Percentiles rank a stretch among this genome's conserved stretches.
Evolutionary conservation across 2,888 invertebrate species (phyloP).

Genomic region (Rhimphoctona megacephalus): DNA sequence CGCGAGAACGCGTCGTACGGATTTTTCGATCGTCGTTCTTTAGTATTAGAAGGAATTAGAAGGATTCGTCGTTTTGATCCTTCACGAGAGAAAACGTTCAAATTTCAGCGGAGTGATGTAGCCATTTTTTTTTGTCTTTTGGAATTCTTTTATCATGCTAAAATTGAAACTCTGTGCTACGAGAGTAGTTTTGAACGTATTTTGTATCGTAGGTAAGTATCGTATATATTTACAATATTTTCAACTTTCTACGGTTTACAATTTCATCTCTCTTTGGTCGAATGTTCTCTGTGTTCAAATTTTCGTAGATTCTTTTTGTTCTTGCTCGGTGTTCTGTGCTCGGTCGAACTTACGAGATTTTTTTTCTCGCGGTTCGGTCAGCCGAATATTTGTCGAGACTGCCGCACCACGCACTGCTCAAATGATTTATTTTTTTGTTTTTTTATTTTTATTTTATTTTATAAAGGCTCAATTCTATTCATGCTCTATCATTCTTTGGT

Average conservation of each 20-base stretch:
- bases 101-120: constrained; percentile 37
- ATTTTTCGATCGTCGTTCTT: constrained; percentile 21
- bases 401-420: neutral
- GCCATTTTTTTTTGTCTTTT: constrained; percentile 31
- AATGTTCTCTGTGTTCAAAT: constrained; percentile 21
- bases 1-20: constrained; percentile 38
- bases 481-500: neutral
- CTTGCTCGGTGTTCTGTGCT: constrained; percentile 6
- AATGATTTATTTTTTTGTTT: neutral
- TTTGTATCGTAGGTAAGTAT: constrained; percentile 74
- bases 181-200: constrained; percentile 58
- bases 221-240: constrained; percentile 66
- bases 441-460: neutral
- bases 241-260: constrained; percentile 36
- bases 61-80: constrained; percentile 7
- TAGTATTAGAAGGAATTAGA: neutral
- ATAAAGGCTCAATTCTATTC: neutral
- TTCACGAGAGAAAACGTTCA: neutral
- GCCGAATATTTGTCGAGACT: neutral
- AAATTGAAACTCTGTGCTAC: constrained; percentile 63
- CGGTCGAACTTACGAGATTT: neutral
- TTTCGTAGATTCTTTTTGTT: neutral
- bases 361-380: neutral
- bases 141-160: neutral
- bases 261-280: constrained; percentile 24